A percentile compares a stretch with the other conserved stretches of the same genome.
phyloP scores from a whole-genome alignment of 64 coral and sea anemone genomes.

The Dendrophyllia cribrosa region DNA sequence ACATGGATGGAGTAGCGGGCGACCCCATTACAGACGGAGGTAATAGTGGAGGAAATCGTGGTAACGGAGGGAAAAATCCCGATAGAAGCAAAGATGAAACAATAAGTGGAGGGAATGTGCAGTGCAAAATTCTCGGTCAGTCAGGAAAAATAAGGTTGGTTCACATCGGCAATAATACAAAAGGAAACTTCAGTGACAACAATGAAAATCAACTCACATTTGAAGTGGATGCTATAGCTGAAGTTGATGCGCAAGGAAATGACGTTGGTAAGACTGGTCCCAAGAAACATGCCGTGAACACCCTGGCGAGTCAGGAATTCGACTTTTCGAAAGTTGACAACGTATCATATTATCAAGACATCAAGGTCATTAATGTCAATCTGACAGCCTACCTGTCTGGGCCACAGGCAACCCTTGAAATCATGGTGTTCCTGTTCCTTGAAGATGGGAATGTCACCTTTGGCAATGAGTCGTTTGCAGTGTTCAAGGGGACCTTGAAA shows the following conservation, averaged over 20 bases:
- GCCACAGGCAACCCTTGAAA: background rate
- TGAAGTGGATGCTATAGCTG: background rate
- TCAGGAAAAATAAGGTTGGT: constrained; percentile 13
- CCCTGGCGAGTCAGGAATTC: background rate
- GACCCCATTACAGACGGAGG: background rate
- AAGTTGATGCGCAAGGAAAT: background rate
- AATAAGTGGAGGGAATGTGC: background rate
- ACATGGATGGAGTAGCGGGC: background rate
- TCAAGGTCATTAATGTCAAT: background rate
- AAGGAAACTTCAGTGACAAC: too few relatives aligned
- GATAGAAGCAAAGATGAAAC: background rate
- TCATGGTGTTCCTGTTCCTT: background rate
- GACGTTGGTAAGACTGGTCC: background rate
- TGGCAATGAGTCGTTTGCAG: constrained; percentile 1
- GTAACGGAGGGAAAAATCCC: too few relatives aligned
- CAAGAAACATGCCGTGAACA: background rate
- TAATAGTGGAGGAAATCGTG: background rate
- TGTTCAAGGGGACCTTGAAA: background rate
- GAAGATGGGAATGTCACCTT: background rate
- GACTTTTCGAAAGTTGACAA: background rate
- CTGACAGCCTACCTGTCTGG: background rate
- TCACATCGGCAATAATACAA: too few relatives aligned
- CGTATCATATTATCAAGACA: constrained; percentile 4
- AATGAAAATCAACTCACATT: background rate
- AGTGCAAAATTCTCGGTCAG: background rate